A percentile compares a stretch with the other conserved stretches of the same genome.
Evolutionary conservation across 53 echinoderm and acorn worm genomes (phyloP).

Genomic region (Arbacia lixula): DNA sequence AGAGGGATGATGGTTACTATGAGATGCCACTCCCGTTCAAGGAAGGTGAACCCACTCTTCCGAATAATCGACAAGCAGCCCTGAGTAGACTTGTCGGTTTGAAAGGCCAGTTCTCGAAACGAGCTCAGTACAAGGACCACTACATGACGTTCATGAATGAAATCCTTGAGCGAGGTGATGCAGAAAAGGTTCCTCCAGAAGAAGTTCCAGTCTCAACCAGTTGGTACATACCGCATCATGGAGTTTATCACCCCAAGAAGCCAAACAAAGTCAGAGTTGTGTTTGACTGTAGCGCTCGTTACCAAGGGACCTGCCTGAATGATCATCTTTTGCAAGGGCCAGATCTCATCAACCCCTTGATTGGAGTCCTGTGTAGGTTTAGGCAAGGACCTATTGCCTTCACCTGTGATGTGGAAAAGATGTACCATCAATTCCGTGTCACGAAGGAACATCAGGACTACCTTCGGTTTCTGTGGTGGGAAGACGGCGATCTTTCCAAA

Average conservation of each 20-base stretch:
- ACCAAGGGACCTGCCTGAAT: constrained; percentile 63
- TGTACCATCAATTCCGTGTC: constrained; percentile 72
- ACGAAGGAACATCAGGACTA: constrained; percentile 52
- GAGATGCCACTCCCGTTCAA: no score
- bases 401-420: constrained; percentile 63
- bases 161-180: no score
- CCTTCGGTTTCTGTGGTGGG: constrained; percentile 69
- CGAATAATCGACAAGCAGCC: no score
- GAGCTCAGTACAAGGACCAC: no score
- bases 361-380: constrained; percentile 66
- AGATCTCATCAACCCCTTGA: constrained; percentile 66
- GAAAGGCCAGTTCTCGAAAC: no score
- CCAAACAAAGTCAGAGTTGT: constrained; percentile 66
- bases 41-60: no score
- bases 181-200: no score
- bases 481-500: constrained; percentile 38
- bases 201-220: no score
- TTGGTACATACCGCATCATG: constrained; percentile 77
- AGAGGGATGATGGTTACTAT: no score
- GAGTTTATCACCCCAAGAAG: constrained; percentile 65
- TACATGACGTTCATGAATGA: no score
- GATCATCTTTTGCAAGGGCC: constrained; percentile 61
- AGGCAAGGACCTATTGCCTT: constrained; percentile 47
- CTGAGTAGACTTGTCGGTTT: no score
- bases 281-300: constrained; percentile 61